phyloP scores from a whole-genome alignment of 1,140 invertebrate species.

The Bombyx mori region ASM3026992v2 NC_085122.1:2228001-2228500 shows the following conservation, averaged over 20 bases:
- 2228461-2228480: too few species aligned
- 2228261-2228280: conserved; percentile 15
- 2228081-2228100: conserved; percentile 79
- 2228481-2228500: too few species aligned
- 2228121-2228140: neutral
- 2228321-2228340: neutral
- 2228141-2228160: neutral
- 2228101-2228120: conserved; percentile 67
- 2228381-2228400: too few species aligned
- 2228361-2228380: neutral
- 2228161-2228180: conserved; percentile 15
- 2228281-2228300: conserved; percentile 28
- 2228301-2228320: conserved; percentile 23
- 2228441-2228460: too few species aligned
- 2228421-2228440: too few species aligned
- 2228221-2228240: conserved; percentile 26
- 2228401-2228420: too few species aligned
- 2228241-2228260: conserved; percentile 5
- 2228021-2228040: conserved; percentile 61
- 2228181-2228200: conserved; percentile 23
- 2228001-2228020: too few species aligned
- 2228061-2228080: conserved; percentile 79
- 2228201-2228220: conserved; percentile 9
- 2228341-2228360: neutral
- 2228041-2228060: conserved; percentile 86